These are phyloP conservation scores for Macroramphosus scolopax DNA, from an alignment of 2,797 vertebrate species.

Conservation along the genomic window DNA sequence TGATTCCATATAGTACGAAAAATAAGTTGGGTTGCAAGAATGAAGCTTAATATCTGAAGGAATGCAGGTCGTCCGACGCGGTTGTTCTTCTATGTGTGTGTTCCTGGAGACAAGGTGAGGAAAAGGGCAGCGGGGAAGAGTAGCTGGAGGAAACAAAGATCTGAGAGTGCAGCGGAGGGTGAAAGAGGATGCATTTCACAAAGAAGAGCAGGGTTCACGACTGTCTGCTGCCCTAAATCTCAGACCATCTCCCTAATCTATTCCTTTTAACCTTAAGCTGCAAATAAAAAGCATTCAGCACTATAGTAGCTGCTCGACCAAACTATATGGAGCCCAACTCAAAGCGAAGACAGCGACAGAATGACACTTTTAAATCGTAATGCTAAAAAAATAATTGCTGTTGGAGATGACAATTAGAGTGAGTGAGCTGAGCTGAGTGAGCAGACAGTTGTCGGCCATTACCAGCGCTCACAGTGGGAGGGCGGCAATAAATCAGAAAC, in stretches of 20 bases:
- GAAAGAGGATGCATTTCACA: constrained; percentile 54
- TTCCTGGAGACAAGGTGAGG: constrained; percentile 25
- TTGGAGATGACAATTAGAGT: constrained; percentile 23
- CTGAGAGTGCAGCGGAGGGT: constrained; percentile 54
- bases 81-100: constrained; percentile 19
- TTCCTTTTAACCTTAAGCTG: constrained; percentile 41
- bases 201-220: constrained; percentile 43
- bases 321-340: constrained; percentile 1
- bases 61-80: constrained; percentile 23
- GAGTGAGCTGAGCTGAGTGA: constrained; percentile 28
- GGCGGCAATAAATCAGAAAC: constrained; percentile 46
- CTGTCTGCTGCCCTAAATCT: constrained; percentile 51
- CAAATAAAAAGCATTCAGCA: constrained; percentile 12
- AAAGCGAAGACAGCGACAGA: constrained; percentile 5
- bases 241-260: constrained; percentile 56
- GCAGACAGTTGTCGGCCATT: constrained; percentile 25
- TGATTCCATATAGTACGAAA: constrained; percentile 1
- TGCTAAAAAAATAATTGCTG: constrained; percentile 23
- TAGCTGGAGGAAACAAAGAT: constrained; percentile 46
- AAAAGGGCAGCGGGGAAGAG: constrained; percentile 36
- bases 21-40: constrained; percentile 12
- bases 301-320: constrained; percentile 2
- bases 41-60: constrained; percentile 24
- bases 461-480: constrained; percentile 22
- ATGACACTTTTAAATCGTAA: constrained; percentile 15